phyloP scores from a whole-genome alignment of 1,140 invertebrate genomes.

The Zaprionus davidi region DNA sequence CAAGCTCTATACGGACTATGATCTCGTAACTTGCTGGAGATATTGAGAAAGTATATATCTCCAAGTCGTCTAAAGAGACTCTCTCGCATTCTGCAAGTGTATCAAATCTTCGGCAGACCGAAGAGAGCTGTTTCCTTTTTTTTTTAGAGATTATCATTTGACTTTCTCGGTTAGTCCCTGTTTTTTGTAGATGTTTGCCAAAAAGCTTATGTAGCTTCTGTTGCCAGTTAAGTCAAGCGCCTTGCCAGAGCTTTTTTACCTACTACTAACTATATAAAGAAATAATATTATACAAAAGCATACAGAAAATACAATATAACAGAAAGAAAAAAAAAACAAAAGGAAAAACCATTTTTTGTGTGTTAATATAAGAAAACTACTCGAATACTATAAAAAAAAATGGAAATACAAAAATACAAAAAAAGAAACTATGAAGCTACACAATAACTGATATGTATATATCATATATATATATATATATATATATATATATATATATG shows the following conservation, averaged over 20 bases:
- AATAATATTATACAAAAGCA: slow-evolving; percentile 50
- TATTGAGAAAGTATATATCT: not conserved
- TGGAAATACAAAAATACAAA: slow-evolving; percentile 26
- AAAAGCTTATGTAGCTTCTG: slow-evolving; percentile 77
- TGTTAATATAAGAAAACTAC: slow-evolving; percentile 37
- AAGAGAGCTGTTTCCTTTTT: slow-evolving; percentile 7
- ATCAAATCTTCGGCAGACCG: slow-evolving; percentile 5
- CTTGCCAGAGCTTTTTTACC: slow-evolving; percentile 79
- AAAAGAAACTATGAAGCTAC: slow-evolving; percentile 36
- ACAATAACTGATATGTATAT: slow-evolving; percentile 42
- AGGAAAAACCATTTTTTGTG: slow-evolving; percentile 31
- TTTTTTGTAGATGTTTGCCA: slow-evolving; percentile 48
- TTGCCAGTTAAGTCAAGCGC: slow-evolving; percentile 72
- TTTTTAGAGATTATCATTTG: slow-evolving; percentile 3
- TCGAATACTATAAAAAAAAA: not conserved
- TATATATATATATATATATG: slow-evolving; percentile 44
- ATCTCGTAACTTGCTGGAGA: not conserved
- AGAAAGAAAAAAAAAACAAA: slow-evolving; percentile 17
- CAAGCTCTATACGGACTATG: not conserved
- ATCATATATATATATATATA: slow-evolving; percentile 8
- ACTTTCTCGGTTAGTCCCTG: slow-evolving; percentile 11
- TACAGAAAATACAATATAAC: slow-evolving; percentile 30
- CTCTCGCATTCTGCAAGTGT: not conserved
- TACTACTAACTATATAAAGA: slow-evolving; percentile 46
- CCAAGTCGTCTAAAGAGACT: not conserved